Base-by-base conservation (phyloP, 1,140 invertebrate species). In the Aphaenogaster rudis region DNA sequence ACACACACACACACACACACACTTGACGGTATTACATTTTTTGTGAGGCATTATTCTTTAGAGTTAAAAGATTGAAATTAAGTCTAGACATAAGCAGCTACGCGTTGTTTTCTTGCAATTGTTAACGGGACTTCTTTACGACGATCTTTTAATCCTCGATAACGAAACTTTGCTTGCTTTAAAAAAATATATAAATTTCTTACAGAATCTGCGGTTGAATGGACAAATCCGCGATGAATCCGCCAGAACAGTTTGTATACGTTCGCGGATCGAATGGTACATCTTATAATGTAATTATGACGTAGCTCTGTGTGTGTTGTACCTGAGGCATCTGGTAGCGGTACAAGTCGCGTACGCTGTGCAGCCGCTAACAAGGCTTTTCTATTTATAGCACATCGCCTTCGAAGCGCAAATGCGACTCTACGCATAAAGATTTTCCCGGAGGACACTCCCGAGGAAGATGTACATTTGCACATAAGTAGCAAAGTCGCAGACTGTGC, bases 311-410 rank as follows among this genome's bases (percentile, higher is more conserved):
- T 28, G 28, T 28, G 28, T 28, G 17, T 42, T 61, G 15, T 84
- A 63, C 28, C 57, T 61, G 59, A 74, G 50, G 69, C 42, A 74
- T 61, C 67, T 74, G 28, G 59, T 82, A 69, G 15, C 9, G 3
- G 45, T 57, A 71, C 52, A 42, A 36, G 69, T 74, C 11, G 39
- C 39, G 48, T 59, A 57, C 7, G 33, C 39, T 17, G 67, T 63
- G 67, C 45, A 42, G 52, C 36, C 48, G 80, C 45, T 84, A 84
- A 74, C 69, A 84, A 84, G 52, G 66, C 69, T 84, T 42, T 74
- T 84, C 80, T 84, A 84, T 84, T 84, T 50, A 84, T 84, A 74
- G 69, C 17, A 3, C 39, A 39, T 39, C 54, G 42, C 45, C 21
- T 59, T 59, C 42, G 28, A 64, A 50, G 66, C 52, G 67, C 67